A percentile compares a stretch with the other conserved stretches of the same genome.
Conservation (phyloP, 2,888 invertebrate genomes). For the Tuta absoluta region DNA sequence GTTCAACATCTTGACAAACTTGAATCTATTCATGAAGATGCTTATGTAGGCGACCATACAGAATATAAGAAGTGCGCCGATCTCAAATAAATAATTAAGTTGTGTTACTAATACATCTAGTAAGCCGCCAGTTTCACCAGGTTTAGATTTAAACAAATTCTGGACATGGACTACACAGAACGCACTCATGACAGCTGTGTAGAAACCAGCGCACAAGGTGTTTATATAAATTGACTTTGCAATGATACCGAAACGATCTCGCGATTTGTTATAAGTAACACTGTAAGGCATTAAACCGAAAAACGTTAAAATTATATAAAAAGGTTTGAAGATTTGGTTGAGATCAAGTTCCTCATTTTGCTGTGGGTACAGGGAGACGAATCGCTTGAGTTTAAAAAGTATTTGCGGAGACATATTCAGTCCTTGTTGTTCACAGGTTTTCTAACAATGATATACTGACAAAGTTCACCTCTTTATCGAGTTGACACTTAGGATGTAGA, state of each 20-base stretch:
- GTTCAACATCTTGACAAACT: constrained; percentile 59
- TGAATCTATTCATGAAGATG: constrained; percentile 51
- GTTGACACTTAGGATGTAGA: neutral
- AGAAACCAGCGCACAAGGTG: constrained; percentile 47
- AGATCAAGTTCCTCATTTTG: constrained; percentile 29
- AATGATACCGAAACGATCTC: constrained; percentile 38
- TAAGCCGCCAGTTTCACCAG: constrained; percentile 41
- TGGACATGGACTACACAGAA: constrained; percentile 54
- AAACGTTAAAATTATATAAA: constrained; percentile 38
- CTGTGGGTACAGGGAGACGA: neutral
- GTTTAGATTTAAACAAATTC: constrained; percentile 43
- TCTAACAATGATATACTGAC: neutral
- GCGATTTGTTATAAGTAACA: constrained; percentile 38
- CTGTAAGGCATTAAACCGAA: constrained; percentile 45
- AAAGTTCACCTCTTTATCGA: neutral
- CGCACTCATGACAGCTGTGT: constrained; percentile 43
- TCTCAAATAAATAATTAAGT: constrained; percentile 62
- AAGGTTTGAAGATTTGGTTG: constrained; percentile 39
- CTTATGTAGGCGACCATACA: constrained; percentile 51
- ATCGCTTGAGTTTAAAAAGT: neutral
- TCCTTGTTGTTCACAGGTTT: neutral
- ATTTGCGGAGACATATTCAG: neutral
- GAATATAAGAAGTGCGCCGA: constrained; percentile 45
- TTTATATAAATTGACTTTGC: constrained; percentile 60
- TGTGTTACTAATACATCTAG: constrained; percentile 55